Evolutionary conservation across 1,140 invertebrate genomes (phyloP).

Genomic region (Drosophila chauvacae): DNA sequence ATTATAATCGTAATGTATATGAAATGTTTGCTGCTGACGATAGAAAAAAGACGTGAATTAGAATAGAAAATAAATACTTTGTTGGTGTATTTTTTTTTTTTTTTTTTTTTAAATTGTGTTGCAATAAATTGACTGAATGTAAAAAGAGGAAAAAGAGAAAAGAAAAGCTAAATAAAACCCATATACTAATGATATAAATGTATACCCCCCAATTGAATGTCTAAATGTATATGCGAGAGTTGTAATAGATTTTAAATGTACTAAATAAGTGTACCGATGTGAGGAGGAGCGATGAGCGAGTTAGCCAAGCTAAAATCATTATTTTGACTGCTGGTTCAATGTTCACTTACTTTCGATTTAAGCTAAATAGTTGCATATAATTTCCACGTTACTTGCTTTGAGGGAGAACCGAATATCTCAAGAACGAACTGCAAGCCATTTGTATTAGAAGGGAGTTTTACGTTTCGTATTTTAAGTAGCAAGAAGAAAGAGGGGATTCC

Average conservation of each 20-base stretch:
- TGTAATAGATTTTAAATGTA: slow-evolving; percentile 55
- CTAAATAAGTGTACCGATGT: slow-evolving; percentile 36
- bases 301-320: slow-evolving; percentile 43
- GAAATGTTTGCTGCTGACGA: slow-evolving; percentile 18
- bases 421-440: not conserved
- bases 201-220: slow-evolving; percentile 54
- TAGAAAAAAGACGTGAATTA: slow-evolving; percentile 26
- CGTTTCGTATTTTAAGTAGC: slow-evolving; percentile 13
- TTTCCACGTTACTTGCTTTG: not conserved
- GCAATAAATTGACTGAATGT: slow-evolving; percentile 79
- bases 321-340: slow-evolving; percentile 14
- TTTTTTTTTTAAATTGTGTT: slow-evolving; percentile 37
- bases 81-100: slow-evolving; percentile 27
- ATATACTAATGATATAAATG: slow-evolving; percentile 32
- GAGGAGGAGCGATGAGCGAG: not conserved
- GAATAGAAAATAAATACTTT: slow-evolving; percentile 9
- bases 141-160: too few species aligned
- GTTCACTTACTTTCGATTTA: not conserved
- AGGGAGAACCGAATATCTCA: not conserved
- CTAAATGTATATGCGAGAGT: slow-evolving; percentile 65
- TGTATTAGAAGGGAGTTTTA: slow-evolving; percentile 28
- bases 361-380: not conserved
- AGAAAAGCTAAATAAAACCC: slow-evolving; percentile 24
- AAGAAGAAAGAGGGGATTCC: not conserved
- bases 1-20: slow-evolving; percentile 1